Evolutionary conservation across 2,888 invertebrate genomes (phyloP).

Genomic region (Drosophila engyochracea): DNA sequence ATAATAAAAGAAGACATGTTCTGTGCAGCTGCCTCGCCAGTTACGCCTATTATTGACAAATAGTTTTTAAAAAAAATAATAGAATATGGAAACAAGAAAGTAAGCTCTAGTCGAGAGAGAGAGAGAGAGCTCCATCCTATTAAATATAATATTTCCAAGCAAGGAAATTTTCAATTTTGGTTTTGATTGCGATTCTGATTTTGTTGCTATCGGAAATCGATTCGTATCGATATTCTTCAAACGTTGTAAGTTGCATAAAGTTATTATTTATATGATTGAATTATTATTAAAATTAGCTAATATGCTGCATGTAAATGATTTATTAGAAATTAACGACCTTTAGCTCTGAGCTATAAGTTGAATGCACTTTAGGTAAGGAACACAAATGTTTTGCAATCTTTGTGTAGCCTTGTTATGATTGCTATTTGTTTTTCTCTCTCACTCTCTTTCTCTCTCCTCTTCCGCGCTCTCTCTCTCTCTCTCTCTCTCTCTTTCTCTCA

Average conservation of each 20-base stretch:
- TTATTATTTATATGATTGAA: not conserved
- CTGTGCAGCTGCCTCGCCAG: slow-evolving; percentile 20
- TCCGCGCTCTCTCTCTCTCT: not conserved
- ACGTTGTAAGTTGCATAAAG: too few relatives aligned
- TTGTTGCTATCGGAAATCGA: not conserved
- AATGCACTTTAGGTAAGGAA: slow-evolving; percentile 43
- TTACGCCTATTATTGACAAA: slow-evolving; percentile 10
- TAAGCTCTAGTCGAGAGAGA: not conserved
- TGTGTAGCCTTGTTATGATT: slow-evolving; percentile 17
- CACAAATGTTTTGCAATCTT: slow-evolving; percentile 35
- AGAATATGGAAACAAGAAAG: not conserved
- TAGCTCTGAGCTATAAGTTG: slow-evolving; percentile 31
- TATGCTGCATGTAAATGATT: not conserved
- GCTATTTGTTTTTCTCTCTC: not conserved
- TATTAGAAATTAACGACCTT: not conserved
- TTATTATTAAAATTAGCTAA: not conserved
- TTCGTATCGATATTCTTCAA: not conserved
- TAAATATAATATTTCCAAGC: not conserved
- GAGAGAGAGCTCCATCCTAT: not conserved
- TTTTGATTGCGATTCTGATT: not conserved
- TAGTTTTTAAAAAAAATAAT: not conserved
- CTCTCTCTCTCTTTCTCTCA: not conserved
- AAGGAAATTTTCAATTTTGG: not conserved
- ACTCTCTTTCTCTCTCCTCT: not conserved
- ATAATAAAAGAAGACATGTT: slow-evolving; percentile 8